phyloP scores from a whole-genome alignment of 2,113 vertebrate genomes.

The Glareola pratincola region DNA sequence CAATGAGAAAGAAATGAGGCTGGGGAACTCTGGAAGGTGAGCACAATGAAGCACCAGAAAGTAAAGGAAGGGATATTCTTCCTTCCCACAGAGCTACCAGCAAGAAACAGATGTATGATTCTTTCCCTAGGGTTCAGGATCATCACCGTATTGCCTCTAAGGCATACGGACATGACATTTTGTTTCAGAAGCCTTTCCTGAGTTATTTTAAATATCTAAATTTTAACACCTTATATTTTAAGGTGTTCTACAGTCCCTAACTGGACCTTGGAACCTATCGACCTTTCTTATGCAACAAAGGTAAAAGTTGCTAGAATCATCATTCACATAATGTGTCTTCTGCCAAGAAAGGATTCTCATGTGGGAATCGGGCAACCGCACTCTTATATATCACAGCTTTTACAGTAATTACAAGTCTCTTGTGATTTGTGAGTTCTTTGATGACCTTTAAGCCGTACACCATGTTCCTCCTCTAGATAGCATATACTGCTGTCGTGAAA shows the following conservation, averaged over 20 bases:
- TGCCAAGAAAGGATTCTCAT: neutral
- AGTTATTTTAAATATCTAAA: neutral
- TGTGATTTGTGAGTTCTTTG: neutral
- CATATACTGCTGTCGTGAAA: neutral
- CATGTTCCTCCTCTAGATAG: neutral
- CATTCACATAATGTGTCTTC: neutral
- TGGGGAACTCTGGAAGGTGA: neutral
- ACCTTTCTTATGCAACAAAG: neutral
- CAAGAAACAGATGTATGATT: fast-evolving
- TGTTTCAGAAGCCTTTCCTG: neutral
- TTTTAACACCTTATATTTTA: neutral
- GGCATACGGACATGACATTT: neutral
- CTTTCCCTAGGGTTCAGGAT: neutral
- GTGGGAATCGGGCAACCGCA: neutral
- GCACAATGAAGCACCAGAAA: neutral
- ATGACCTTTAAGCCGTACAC: neutral
- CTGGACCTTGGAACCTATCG: neutral
- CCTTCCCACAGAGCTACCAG: neutral
- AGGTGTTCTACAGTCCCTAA: neutral
- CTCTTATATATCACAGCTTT: neutral
- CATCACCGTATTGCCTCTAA: neutral
- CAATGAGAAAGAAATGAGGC: neutral
- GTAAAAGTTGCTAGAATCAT: neutral
- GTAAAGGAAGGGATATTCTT: neutral
- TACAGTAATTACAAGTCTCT: neutral